A percentile compares a stretch with the other conserved stretches of the same genome.
Conservation (phyloP, 2,888 invertebrate species). For the Synergus itoensis region DNA sequence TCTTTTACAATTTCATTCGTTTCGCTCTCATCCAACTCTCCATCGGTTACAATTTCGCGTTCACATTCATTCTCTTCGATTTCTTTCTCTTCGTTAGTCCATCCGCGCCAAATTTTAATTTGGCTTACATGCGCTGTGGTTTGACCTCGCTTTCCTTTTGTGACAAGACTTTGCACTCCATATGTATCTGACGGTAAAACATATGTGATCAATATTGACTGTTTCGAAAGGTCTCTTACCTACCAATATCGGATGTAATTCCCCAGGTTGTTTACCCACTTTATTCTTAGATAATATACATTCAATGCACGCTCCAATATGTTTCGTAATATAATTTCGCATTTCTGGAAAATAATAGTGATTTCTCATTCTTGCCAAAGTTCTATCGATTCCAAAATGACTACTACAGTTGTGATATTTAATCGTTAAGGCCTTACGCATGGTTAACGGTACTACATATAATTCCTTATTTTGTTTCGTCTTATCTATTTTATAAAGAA, state of each 20-base stretch:
- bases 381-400: too few species aligned
- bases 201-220: not conserved
- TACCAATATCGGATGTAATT: conserved; percentile 57
- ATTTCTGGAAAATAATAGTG: conserved; percentile 58
- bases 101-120: not conserved
- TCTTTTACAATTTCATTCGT: not conserved
- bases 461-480: too few species aligned
- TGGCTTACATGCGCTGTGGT: not conserved
- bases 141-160: not conserved
- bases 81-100: not conserved
- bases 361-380: conserved; percentile 23
- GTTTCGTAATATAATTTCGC: conserved; percentile 48
- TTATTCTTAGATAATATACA: conserved; percentile 50
- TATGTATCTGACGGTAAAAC: not conserved
- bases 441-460: too few species aligned
- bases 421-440: too few species aligned
- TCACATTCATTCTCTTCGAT: not conserved
- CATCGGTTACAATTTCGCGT: too few species aligned
- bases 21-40: not conserved
- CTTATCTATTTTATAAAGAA: too few species aligned
- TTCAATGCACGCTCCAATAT: conserved; percentile 58
- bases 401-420: too few species aligned
- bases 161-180: not conserved
- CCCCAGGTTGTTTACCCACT: conserved; percentile 52
- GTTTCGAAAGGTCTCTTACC: conserved; percentile 44